A percentile compares a stretch with the other conserved stretches of the same genome.
phyloP scores from a whole-genome alignment of 2,797 vertebrate genomes.

The Enteromius paludinosus region DNA sequence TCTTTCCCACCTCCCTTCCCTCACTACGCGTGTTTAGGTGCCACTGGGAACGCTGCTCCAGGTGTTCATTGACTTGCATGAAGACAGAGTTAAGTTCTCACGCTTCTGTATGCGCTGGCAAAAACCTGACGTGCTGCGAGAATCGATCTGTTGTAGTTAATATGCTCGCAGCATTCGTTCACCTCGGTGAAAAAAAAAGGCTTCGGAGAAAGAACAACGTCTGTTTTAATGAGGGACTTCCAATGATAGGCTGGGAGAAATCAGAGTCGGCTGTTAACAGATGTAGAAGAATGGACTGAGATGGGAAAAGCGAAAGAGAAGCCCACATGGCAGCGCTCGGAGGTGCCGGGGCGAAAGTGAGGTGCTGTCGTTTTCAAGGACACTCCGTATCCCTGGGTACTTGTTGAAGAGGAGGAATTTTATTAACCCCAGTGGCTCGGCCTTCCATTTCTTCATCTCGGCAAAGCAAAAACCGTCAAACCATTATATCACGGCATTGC shows the following conservation, averaged over 20 bases:
- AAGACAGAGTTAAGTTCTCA: constrained; percentile 79
- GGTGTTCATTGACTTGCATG: constrained; percentile 86
- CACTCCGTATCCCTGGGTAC: constrained; percentile 82
- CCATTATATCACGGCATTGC: constrained; percentile 79
- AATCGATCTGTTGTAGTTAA: constrained; percentile 73
- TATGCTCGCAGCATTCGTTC: constrained; percentile 64
- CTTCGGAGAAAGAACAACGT: background rate
- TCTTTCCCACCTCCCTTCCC: constrained; percentile 62
- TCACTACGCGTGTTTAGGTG: constrained; percentile 71
- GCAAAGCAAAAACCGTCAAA: constrained; percentile 79
- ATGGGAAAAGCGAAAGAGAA: constrained; percentile 56
- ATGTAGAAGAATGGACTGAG: constrained; percentile 14
- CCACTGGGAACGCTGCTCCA: constrained; percentile 79
- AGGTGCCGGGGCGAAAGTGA: constrained; percentile 74
- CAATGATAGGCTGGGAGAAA: constrained; percentile 16
- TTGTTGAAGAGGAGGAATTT: constrained; percentile 88
- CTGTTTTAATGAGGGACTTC: constrained; percentile 36
- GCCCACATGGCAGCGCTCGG: constrained; percentile 61
- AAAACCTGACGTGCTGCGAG: constrained; percentile 71
- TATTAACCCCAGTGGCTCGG: constrained; percentile 86
- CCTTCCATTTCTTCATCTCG: constrained; percentile 79
- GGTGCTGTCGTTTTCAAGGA: constrained; percentile 83
- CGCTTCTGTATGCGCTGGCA: constrained; percentile 66
- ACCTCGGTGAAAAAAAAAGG: constrained; percentile 64
- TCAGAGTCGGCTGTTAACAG: constrained; percentile 8